Conservation (phyloP, 1,140 invertebrate genomes). For the Anthonomus grandis region DNA sequence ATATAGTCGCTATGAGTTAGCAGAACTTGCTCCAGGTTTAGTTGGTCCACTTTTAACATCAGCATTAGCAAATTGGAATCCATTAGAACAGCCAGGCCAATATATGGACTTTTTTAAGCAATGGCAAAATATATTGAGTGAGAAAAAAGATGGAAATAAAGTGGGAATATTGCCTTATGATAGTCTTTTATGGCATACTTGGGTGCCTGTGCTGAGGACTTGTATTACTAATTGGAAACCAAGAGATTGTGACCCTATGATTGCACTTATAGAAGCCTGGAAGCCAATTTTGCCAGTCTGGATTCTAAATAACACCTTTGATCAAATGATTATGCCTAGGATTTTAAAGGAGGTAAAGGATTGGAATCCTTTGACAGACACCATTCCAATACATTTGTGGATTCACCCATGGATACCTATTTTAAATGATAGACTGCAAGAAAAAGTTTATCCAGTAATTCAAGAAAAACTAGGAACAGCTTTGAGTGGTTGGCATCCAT, state of each 20-base stretch:
- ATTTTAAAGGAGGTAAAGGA: constrained; percentile 76
- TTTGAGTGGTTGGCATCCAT: constrained; percentile 87
- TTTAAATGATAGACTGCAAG: constrained; percentile 62
- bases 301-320: constrained; percentile 79
- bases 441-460: constrained; percentile 85
- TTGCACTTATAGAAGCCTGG: constrained; percentile 81
- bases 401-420: constrained; percentile 89
- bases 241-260: constrained; percentile 68
- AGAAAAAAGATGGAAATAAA: constrained; percentile 49
- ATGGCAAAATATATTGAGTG: constrained; percentile 68
- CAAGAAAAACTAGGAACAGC: constrained; percentile 87
- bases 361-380: constrained; percentile 95
- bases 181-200: constrained; percentile 82
- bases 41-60: constrained; percentile 66
- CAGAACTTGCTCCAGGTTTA: constrained; percentile 62
- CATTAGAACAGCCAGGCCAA: constrained; percentile 60
- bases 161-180: constrained; percentile 72
- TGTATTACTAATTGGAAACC: constrained; percentile 76
- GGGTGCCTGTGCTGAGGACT: constrained; percentile 77
- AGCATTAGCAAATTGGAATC: constrained; percentile 70
- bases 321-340: constrained; percentile 77
- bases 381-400: constrained; percentile 93
- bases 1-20: constrained; percentile 58
- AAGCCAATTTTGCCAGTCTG: constrained; percentile 73
- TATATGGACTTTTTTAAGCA: constrained; percentile 65